Percentiles rank a stretch among this genome's conserved stretches.
These are phyloP conservation scores for Coendou prehensilis DNA, from an alignment of 2,797 vertebrate species.

Conservation along the genomic window DNA sequence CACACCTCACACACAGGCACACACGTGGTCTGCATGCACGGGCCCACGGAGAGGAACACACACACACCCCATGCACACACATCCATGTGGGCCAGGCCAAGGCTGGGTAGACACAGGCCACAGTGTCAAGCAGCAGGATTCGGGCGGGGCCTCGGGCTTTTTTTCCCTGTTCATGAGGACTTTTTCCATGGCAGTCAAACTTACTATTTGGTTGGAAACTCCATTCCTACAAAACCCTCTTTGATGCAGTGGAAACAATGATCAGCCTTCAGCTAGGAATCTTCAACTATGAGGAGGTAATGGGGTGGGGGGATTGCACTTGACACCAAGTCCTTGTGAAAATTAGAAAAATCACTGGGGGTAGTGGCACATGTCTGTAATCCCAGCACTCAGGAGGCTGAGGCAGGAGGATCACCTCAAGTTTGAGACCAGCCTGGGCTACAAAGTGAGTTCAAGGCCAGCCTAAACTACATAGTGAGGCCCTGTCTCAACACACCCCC, in stretches of 20 bases:
- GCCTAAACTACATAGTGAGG: not conserved
- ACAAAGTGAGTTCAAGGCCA: not conserved
- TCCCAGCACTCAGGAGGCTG: not conserved
- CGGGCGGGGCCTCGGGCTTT: not conserved
- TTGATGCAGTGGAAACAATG: slow-evolving; percentile 94
- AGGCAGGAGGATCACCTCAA: not conserved
- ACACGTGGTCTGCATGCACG: not conserved
- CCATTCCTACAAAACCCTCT: slow-evolving; percentile 95
- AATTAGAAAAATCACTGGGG: not conserved
- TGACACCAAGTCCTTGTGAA: not conserved
- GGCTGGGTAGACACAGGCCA: not conserved
- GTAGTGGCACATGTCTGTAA: not conserved
- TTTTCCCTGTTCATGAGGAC: slow-evolving; percentile 34
- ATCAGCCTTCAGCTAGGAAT: slow-evolving; percentile 97
- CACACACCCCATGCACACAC: not conserved
- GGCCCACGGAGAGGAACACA: not conserved
- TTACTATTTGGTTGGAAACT: slow-evolving; percentile 98
- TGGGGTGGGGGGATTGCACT: too few relatives aligned
- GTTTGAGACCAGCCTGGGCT: not conserved
- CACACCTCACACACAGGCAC: not conserved
- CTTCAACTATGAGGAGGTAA: slow-evolving; percentile 98
- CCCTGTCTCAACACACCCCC: not conserved
- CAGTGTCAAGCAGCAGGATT: not conserved
- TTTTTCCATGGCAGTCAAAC: slow-evolving; percentile 92
- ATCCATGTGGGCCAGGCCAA: not conserved